These are phyloP conservation scores for Montifringilla adamsi DNA, from an alignment of 2,113 vertebrate species.

Conservation along the genomic window DNA sequence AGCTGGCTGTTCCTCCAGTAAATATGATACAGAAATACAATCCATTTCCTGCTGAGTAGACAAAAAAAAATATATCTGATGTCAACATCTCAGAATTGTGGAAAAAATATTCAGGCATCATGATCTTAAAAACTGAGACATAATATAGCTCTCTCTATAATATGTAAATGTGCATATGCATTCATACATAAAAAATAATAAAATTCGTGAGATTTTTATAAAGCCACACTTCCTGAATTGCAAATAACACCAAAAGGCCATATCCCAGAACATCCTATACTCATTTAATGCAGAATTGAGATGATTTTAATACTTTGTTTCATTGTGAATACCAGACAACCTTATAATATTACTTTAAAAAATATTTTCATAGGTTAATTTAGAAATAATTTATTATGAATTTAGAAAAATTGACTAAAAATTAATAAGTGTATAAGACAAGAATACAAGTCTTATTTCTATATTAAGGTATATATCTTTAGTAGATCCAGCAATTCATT, in stretches of 20 bases:
- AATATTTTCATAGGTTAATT: not conserved
- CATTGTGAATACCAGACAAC: not conserved
- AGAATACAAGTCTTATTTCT: not conserved
- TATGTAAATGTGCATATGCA: not conserved
- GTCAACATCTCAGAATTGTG: not conserved
- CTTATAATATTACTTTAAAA: not conserved
- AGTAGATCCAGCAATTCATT: not conserved
- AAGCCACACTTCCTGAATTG: not conserved
- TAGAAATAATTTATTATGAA: not conserved
- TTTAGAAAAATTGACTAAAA: not conserved
- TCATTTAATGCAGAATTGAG: not conserved
- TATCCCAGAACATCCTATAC: not conserved
- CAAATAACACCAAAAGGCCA: not conserved
- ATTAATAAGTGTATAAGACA: not conserved
- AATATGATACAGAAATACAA: constrained; percentile 9
- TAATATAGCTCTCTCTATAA: not conserved
- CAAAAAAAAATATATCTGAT: not conserved
- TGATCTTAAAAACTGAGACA: not conserved
- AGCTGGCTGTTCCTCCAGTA: not conserved
- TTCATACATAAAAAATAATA: not conserved
- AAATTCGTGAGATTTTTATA: not conserved
- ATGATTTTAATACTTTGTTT: not conserved
- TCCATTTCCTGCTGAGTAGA: constrained; percentile 8
- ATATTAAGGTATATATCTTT: not conserved
- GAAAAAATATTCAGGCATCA: not conserved